These are phyloP conservation scores for Drosophila mercatorum DNA, from an alignment of 2,888 invertebrate genomes.

Conservation along the genomic window DNA sequence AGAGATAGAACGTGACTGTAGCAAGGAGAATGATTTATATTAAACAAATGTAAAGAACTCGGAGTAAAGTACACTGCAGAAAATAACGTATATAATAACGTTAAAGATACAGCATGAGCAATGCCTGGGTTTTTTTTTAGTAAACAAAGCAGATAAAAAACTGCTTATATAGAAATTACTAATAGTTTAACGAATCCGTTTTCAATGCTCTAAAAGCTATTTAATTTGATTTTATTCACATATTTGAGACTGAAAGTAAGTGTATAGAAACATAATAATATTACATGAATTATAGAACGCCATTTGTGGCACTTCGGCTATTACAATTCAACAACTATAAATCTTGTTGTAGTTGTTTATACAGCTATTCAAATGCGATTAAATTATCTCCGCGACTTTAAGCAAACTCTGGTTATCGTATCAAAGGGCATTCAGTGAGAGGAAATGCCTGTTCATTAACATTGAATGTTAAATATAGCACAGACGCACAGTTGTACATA, in stretches of 20 bases:
- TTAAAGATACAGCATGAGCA: not conserved
- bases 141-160: not conserved
- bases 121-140: not conserved
- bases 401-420: not conserved
- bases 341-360: not conserved
- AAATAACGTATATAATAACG: not conserved
- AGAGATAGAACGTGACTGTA: conserved; percentile 1
- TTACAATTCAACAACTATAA: conserved; percentile 4
- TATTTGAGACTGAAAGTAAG: not conserved
- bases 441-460: conserved; percentile 1
- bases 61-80: conserved; percentile 8
- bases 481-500: not conserved
- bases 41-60: conserved; percentile 28
- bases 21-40: conserved; percentile 25
- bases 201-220: not conserved
- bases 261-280: not conserved
- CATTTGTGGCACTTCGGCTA: not conserved
- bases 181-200: not conserved
- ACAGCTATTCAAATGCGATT: conserved; percentile 20
- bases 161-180: not conserved
- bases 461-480: conserved; percentile 20
- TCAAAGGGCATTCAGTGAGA: not conserved
- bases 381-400: not conserved
- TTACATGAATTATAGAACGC: not conserved
- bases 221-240: not conserved